Evolutionary conservation across 2,888 invertebrate species (phyloP), one percentile per base, ranked within the genome.

Genomic region (Xylocampa areola): DNA sequence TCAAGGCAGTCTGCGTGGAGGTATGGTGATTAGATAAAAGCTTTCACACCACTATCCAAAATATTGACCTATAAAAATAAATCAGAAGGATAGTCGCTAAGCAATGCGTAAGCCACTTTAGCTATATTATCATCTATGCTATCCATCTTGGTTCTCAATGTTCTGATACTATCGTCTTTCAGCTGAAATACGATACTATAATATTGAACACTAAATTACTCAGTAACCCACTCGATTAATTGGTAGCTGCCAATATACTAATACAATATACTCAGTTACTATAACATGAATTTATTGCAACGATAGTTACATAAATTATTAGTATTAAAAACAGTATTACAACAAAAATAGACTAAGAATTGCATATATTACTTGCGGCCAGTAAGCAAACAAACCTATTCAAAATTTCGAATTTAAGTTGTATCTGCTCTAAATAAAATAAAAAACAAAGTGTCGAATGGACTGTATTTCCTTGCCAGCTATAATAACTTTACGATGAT

Each of bases 401-500:
- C 21, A 4, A 21, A 21, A 21, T 4, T 21, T 5, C 1, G 25
- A 25, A 25, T 11, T 17, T 7, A 30, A 21, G 13, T 44, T 2
- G 17, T 19, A 13, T 13, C 0, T 14, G 10, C 17, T 32, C n/a
- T 13, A 19, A 25, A 19, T 13, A 11, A 25, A 27, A 32, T 21
- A 16, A 17, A 33, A 5, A 23, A 21, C 21, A 30, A 30, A 14
- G 11, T n/a, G 13, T 7, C 7, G 25, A 39, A 5, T 13, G 23
- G 23, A 14, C 8, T 11, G 13, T 30, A 23, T 49, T 61, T 66
- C 14, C 45, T 57, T 23, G 33, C 30, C 40, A 51, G 49, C 40
- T 37, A 57, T 67, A 67, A 62, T 43, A 68, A 43, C 19, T 67
- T 63, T 50, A 68, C 59, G 50, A 68, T 68, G 47, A 64, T 67